phyloP scores from a whole-genome alignment of 1,140 invertebrate genomes.

The Diorhabda elongata region DNA sequence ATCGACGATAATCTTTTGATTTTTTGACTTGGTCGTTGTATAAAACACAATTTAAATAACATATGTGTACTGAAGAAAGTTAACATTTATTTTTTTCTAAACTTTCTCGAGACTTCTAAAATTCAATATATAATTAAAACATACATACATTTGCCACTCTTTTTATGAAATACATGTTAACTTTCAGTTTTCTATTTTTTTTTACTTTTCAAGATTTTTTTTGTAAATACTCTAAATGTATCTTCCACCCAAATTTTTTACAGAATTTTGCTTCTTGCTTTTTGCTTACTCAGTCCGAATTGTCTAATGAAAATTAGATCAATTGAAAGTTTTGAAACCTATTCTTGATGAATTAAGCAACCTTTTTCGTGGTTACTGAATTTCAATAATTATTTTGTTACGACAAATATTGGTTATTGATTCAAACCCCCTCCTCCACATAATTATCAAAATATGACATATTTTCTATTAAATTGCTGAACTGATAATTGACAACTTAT shows the following conservation, averaged over 20 bases:
- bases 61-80: background rate
- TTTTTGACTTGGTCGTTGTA: conserved; percentile 8
- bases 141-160: background rate
- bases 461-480: too few species aligned
- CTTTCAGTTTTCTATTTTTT: background rate
- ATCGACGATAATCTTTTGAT: background rate
- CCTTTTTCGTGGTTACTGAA: too few species aligned
- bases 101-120: background rate
- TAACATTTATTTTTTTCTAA: background rate
- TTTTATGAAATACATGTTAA: conserved; percentile 3
- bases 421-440: too few species aligned
- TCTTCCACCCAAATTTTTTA: background rate
- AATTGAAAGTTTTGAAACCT: too few species aligned
- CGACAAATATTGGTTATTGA: too few species aligned
- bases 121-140: background rate
- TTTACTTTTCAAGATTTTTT: background rate
- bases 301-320: too few species aligned
- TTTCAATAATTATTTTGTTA: too few species aligned
- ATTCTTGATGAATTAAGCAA: too few species aligned
- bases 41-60: conserved; percentile 11
- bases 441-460: too few species aligned
- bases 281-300: background rate
- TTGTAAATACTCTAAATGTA: background rate
- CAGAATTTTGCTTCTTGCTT: conserved; percentile 8
- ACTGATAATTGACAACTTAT: too few species aligned